Evolutionary conservation across 2,797 vertebrate species (phyloP).

Genomic region (Poeciliopsis paucimaculata): DNA sequence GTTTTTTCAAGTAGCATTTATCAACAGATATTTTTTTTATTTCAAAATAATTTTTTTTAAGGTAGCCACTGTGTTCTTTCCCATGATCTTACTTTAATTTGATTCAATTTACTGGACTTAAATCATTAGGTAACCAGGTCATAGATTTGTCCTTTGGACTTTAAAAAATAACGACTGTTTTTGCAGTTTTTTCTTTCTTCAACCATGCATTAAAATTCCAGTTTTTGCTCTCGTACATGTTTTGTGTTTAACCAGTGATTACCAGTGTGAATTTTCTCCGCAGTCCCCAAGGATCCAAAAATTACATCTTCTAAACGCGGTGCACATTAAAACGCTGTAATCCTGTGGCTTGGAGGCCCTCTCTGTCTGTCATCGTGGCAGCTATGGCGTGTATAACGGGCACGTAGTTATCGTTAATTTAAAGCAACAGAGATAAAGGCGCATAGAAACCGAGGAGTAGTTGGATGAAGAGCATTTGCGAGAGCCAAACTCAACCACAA

Average conservation of each 20-base stretch:
- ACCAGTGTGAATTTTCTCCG: conserved; percentile 36
- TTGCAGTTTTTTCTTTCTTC: conserved; percentile 16
- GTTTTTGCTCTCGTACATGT: conserved; percentile 25
- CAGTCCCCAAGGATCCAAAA: conserved; percentile 23
- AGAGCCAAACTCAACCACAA: conserved; percentile 30
- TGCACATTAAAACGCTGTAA: conserved; percentile 48
- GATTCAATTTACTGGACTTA: neutral
- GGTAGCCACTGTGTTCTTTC: neutral
- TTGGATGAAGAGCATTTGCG: conserved; percentile 21
- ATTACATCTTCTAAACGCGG: conserved; percentile 44
- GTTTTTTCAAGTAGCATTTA: neutral
- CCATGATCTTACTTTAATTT: neutral
- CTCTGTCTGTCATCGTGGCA: conserved; percentile 38
- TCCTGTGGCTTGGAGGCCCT: conserved; percentile 52
- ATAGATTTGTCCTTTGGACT: neutral
- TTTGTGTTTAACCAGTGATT: conserved; percentile 53
- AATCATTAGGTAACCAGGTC: neutral
- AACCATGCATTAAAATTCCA: conserved; percentile 19
- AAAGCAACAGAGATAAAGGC: conserved; percentile 47
- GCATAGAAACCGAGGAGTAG: conserved; percentile 15
- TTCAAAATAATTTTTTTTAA: neutral
- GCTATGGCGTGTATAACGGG: conserved; percentile 35
- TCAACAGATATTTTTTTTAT: neutral
- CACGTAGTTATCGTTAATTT: conserved; percentile 52
- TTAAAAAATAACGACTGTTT: conserved; percentile 10